Conservation (phyloP, 2,113 vertebrate genomes). For the Pseudorasbora parva region DNA sequence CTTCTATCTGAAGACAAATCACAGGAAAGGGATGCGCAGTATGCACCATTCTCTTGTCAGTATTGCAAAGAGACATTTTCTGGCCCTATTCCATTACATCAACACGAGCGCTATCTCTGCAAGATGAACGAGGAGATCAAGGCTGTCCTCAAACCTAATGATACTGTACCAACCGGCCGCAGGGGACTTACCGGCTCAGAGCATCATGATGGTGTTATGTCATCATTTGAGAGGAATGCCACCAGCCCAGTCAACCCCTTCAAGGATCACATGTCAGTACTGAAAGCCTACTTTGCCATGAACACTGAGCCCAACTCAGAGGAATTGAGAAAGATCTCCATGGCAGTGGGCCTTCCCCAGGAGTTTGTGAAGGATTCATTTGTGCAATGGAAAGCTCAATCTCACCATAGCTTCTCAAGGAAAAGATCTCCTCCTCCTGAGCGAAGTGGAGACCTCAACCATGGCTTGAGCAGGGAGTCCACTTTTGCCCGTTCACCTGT, state of each 20-base stretch:
- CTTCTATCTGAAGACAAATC: constrained; percentile 85
- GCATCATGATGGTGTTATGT: constrained; percentile 85
- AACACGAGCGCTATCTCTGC: constrained; percentile 96
- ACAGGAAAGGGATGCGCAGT: constrained; percentile 84
- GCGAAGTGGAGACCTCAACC: constrained; percentile 79
- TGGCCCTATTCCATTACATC: constrained; percentile 95
- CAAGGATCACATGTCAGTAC: constrained; percentile 94
- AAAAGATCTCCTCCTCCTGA: constrained; percentile 83
- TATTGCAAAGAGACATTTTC: constrained; percentile 94
- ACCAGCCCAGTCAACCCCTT: constrained; percentile 87
- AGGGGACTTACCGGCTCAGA: constrained; percentile 78
- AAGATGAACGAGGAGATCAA: constrained; percentile 98
- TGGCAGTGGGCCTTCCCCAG: constrained; percentile 93
- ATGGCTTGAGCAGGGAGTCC: constrained; percentile 84
- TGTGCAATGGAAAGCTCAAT: constrained; percentile 86
- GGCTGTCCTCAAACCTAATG: constrained; percentile 89
- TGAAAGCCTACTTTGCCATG: constrained; percentile 96
- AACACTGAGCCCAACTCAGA: constrained; percentile 96
- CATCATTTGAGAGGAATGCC: constrained; percentile 85
- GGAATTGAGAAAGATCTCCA: constrained; percentile 96
- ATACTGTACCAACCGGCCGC: constrained; percentile 80
- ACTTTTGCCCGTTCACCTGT: constrained; percentile 82
- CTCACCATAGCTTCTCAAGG: constrained; percentile 82
- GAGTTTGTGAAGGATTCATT: constrained; percentile 97
- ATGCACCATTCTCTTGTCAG: constrained; percentile 91